Evolutionary conservation across 2,797 vertebrate species (phyloP).

Genomic region (Zalophus californianus): DNA sequence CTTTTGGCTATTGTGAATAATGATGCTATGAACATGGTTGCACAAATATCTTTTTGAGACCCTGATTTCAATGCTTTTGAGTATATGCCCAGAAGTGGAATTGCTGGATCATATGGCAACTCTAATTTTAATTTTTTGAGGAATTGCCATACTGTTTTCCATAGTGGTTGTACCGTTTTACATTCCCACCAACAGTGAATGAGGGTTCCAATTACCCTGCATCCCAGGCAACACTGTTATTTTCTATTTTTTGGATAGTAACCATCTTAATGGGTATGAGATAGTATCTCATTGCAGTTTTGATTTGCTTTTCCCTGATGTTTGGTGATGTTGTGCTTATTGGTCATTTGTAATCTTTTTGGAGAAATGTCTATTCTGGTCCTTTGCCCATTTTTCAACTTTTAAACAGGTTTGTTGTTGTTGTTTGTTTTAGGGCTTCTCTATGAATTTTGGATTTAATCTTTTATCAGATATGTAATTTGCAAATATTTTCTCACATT

Average conservation of each 20-base stretch:
- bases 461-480: not conserved
- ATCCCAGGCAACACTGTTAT: not conserved
- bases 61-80: not conserved
- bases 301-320: not conserved
- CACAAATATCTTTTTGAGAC: not conserved
- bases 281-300: not conserved
- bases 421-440: not conserved
- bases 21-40: not conserved
- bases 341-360: not conserved
- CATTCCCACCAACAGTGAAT: not conserved
- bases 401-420: not conserved
- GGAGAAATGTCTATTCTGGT: not conserved
- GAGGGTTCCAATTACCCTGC: not conserved
- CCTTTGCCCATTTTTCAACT: not conserved
- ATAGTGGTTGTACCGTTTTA: not conserved
- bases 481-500: not conserved
- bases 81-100: not conserved
- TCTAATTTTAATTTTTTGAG: not conserved
- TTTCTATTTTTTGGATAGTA: not conserved
- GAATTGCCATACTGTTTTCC: not conserved
- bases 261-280: not conserved
- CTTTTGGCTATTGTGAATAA: not conserved
- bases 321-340: not conserved
- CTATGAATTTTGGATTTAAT: not conserved
- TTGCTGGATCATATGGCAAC: not conserved